Evolutionary conservation across 2,113 vertebrate species (phyloP).

Genomic region (Eretmochelys imbricata): DNA sequence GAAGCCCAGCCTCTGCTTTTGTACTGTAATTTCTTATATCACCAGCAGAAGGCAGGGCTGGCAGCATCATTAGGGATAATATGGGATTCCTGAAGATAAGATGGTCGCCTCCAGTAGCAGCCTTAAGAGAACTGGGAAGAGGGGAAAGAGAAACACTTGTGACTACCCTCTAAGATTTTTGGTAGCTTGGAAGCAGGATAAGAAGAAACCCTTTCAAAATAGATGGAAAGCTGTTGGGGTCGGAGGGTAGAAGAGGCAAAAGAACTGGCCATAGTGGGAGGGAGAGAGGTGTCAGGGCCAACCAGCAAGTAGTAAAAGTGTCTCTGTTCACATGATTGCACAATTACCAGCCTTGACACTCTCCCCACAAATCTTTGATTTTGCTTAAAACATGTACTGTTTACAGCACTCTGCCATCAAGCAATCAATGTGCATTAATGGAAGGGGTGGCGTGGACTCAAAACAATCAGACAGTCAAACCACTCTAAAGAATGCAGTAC

Average conservation of each 20-base stretch:
- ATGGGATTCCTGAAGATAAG: not conserved
- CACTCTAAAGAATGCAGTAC: not conserved
- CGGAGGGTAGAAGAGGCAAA: not conserved
- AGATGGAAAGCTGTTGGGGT: not conserved
- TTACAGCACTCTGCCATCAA: not conserved
- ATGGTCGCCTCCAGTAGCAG: not conserved
- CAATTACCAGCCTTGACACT: not conserved
- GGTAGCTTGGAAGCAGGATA: not conserved
- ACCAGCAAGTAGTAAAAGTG: not conserved
- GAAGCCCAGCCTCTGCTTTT: not conserved
- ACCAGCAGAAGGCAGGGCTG: not conserved
- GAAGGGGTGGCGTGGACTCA: not conserved
- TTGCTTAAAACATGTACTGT: not conserved
- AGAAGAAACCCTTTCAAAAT: not conserved
- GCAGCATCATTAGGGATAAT: not conserved
- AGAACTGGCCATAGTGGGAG: not conserved
- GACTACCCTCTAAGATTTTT: not conserved
- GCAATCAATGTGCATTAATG: not conserved
- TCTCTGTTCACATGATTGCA: not conserved
- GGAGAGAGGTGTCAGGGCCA: not conserved
- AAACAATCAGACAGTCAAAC: not conserved
- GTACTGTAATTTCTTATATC: not conserved
- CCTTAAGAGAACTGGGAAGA: not conserved
- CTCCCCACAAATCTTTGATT: not conserved
- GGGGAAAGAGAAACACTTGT: not conserved